Percentiles rank a stretch among this genome's conserved stretches.
phyloP scores from a whole-genome alignment of 2,113 vertebrate species.

The Rhinichthys klamathensis region DNA sequence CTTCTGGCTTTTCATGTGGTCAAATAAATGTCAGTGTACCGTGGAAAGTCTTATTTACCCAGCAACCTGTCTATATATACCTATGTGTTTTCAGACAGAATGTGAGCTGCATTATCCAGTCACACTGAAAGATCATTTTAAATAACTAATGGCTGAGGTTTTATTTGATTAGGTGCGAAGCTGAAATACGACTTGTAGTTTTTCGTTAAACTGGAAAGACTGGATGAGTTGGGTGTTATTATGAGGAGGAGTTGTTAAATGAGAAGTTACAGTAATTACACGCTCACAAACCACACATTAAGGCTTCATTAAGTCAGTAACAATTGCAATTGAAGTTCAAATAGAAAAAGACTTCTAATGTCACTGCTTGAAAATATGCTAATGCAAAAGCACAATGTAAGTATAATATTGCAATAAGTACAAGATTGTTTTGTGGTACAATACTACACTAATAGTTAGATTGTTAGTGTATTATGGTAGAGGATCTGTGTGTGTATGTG shows the following conservation, averaged over 20 bases:
- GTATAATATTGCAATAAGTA: background rate
- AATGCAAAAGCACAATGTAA: background rate
- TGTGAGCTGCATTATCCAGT: background rate
- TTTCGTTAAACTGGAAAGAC: conserved; percentile 50
- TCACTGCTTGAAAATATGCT: background rate
- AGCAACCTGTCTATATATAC: background rate
- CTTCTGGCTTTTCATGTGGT: background rate
- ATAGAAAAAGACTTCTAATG: background rate
- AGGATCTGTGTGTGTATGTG: background rate
- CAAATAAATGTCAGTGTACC: background rate
- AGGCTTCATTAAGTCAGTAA: background rate
- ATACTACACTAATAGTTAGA: background rate
- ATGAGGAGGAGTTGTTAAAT: conserved; percentile 7
- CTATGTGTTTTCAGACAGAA: background rate
- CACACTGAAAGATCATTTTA: background rate
- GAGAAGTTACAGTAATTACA: conserved; percentile 14
- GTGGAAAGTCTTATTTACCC: background rate
- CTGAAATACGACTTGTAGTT: conserved; percentile 10
- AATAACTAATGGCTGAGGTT: conserved; percentile 29
- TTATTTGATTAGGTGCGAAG: conserved; percentile 36
- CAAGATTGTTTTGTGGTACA: background rate
- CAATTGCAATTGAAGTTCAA: background rate
- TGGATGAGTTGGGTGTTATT: conserved; percentile 37
- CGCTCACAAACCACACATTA: conserved; percentile 7
- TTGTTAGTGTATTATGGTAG: background rate